Conservation (phyloP, 2,888 invertebrate species). For the Epinotia demarniana region DNA sequence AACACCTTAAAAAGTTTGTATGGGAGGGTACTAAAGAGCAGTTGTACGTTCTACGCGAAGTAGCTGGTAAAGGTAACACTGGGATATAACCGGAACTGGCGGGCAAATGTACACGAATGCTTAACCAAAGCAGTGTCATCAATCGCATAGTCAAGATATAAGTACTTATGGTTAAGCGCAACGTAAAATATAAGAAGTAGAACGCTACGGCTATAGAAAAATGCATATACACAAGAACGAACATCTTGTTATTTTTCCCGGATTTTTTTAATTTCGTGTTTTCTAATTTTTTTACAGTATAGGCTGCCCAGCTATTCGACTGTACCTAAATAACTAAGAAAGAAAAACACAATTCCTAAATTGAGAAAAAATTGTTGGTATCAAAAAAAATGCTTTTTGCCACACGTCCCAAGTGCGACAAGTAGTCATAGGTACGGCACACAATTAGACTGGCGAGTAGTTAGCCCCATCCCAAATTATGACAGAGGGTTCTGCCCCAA, state of each 20-base stretch:
- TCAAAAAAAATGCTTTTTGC: not conserved
- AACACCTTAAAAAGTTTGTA: too few species aligned
- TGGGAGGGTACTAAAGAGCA: too few species aligned
- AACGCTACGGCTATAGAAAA: not conserved
- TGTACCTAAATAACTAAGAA: too few species aligned
- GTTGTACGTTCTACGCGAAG: not conserved
- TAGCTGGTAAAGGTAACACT: too few species aligned
- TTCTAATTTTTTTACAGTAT: not conserved
- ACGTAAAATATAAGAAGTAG: not conserved
- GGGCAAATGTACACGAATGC: not conserved
- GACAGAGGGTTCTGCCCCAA: not conserved
- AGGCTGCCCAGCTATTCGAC: too few species aligned
- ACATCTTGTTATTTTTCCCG: not conserved
- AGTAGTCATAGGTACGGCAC: not conserved
- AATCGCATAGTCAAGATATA: not conserved
- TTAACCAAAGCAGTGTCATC: not conserved
- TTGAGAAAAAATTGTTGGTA: too few species aligned
- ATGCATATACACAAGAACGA: not conserved
- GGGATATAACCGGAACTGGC: not conserved
- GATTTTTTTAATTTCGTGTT: not conserved
- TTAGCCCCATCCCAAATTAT: not conserved
- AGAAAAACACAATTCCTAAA: too few species aligned
- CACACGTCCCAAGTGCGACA: not conserved
- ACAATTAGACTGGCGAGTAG: not conserved
- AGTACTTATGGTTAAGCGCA: not conserved